Percentiles rank a stretch among this genome's conserved stretches.
Conservation (phyloP, 2,888 invertebrate genomes). For the Nasonovia ribisnigri region DNA sequence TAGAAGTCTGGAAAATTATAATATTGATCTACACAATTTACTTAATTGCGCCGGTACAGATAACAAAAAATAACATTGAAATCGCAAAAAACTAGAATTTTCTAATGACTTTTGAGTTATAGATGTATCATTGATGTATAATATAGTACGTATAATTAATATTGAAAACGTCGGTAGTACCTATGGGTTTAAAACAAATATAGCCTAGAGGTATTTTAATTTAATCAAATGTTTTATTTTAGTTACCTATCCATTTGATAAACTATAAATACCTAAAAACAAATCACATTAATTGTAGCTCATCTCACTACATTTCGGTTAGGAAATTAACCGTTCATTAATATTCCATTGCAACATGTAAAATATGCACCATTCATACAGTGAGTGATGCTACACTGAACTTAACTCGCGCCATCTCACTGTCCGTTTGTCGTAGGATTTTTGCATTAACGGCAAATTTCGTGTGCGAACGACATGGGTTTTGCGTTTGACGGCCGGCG, state of each 20-base stretch:
- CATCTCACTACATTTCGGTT: background rate
- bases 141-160: background rate
- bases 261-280: background rate
- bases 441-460: too few relatives aligned
- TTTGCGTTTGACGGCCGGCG: background rate
- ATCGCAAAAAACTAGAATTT: background rate
- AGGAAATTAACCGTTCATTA: too few relatives aligned
- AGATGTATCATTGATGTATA: background rate
- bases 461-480: background rate
- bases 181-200: too few relatives aligned
- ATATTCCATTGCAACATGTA: background rate
- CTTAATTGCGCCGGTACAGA: background rate
- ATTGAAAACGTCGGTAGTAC: background rate
- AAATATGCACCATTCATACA: background rate
- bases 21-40: background rate
- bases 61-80: too few relatives aligned
- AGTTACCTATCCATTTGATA: too few relatives aligned
- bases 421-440: too few relatives aligned
- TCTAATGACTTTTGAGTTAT: too few relatives aligned
- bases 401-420: too few relatives aligned
- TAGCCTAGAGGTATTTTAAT: too few relatives aligned
- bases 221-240: too few relatives aligned
- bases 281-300: background rate
- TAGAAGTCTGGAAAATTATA: background rate
- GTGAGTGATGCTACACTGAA: background rate